Base-by-base conservation (phyloP, 1,140 invertebrate species). In the Lepidurus arcticus region DNA sequence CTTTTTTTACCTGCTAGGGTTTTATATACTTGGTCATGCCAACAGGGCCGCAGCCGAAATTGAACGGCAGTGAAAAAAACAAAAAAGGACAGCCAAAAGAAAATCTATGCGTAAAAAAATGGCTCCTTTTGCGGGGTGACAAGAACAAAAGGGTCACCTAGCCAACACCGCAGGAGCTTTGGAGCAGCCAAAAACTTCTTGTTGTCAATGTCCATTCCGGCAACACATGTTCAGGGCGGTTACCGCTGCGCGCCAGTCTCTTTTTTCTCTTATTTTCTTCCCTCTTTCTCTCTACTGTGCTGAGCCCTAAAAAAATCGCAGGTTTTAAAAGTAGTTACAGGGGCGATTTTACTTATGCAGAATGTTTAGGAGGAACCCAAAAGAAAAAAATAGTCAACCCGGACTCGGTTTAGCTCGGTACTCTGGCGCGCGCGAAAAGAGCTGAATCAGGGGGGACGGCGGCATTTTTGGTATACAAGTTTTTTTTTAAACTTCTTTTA, bases 151-250 rank as follows among this genome's bases (percentile, higher is more conserved):
- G 53, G 53, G 53, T 65, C 13, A 65, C 16, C 53, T n/a, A 65
- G 53, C 53, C 21, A 65, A 65, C 53, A 65, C n/a, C 53, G 53
- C 21, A 65, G 21, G 53, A 65, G 53, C 53, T 65, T 65, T 65
- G 21, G 53, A 65, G 53, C 53, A 65, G 21, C 16, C 16, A 21
- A 65, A 65, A 65, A 13, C 13, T 65, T 65, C 53, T 65, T 65
- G 53, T 65, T 65, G 53, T 65, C 53, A 65, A 65, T 65, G 53
- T 65, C 53, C 16, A 21, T 65, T 65, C 16, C 53, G 53, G 53
- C 53, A 65, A 65, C 53, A 65, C n/a, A 65, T 65, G 53, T 65
- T 65, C 53, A 65, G 53, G 53, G 53, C 53, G 53, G 53, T 65
- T 65, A 65, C 53, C 53, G n/a, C 53, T 65, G 53, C 21, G 53